Evolutionary conservation across 2,113 vertebrate genomes (phyloP).

Genomic region (Vicugna pacos): DNA sequence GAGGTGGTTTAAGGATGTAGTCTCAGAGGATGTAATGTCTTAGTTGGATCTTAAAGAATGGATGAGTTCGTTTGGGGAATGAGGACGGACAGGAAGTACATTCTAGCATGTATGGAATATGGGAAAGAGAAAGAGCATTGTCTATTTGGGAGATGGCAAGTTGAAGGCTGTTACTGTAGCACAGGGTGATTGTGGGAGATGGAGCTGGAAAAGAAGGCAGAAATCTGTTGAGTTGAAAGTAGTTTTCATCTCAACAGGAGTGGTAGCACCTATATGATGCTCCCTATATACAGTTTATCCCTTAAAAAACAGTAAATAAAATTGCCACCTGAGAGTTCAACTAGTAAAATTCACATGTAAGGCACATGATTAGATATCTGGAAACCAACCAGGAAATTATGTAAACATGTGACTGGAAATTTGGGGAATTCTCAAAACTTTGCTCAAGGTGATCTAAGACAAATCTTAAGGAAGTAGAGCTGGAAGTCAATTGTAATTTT

Average conservation of each 20-base stretch:
- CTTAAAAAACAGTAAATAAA: conserved; percentile 17
- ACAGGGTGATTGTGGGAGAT: neutral
- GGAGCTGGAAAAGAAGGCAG: neutral
- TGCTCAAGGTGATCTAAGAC: conserved; percentile 32
- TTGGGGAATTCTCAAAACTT: conserved; percentile 22
- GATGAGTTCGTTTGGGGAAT: neutral
- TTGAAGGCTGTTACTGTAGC: neutral
- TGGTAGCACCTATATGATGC: neutral
- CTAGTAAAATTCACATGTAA: conserved; percentile 5
- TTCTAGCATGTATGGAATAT: neutral
- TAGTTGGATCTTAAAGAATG: neutral
- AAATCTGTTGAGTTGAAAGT: conserved; percentile 32
- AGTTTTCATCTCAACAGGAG: neutral
- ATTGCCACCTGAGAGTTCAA: neutral
- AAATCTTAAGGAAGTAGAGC: conserved; percentile 20
- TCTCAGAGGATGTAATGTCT: conserved; percentile 15
- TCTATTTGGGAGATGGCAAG: neutral
- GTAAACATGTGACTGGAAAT: conserved; percentile 27
- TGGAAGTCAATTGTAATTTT: conserved; percentile 67
- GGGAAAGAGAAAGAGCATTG: neutral
- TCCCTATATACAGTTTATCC: neutral
- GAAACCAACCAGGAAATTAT: conserved; percentile 46
- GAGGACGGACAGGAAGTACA: neutral
- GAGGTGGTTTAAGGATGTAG: neutral
- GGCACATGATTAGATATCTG: neutral